Base-by-base conservation (phyloP, 2,113 vertebrate species). In the Glaucidium brasilianum region DNA sequence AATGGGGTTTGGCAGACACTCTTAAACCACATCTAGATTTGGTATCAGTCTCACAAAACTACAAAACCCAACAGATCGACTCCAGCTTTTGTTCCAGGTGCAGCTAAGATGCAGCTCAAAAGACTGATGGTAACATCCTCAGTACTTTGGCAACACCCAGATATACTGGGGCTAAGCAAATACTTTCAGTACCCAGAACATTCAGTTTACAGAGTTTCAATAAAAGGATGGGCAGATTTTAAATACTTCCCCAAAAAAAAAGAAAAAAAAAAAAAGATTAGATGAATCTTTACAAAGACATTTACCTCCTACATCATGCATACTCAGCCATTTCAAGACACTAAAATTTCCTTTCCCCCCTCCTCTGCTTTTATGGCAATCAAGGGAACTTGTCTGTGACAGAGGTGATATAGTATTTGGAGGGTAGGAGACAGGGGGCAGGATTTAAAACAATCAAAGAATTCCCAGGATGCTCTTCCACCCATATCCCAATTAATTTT, bases 381-480 rank as follows among this genome's bases (percentile, higher is more conserved):
- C 76, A n/a, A 75, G 75, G 68, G 67, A 93, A 62, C 34, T 53
- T 29, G 5, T 20, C 16, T 56, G 25, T 82, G 77, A 49, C 30
- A 72, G 77, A 68, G 49, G 49, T 91, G 49, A 89, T 84, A 16
- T 25, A 94, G 47, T 60, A 88, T 78, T 90, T 41, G 77, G 29
- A 67, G 52, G 41, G 41, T 43, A 66, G 45, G 37, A 88, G n/a
- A 21, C 45, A 27, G 27, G 52, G 59, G 45, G 15, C 63, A 81
- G 64, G 80, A 86, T 52, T 91, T 89, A 78, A 96, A 96, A 72
- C 52, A 84, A 78, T 45, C 59, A 86, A 53, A 96, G 63, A 78
- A 93, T 80, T 91, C 82, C 79, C 85, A 60, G 16, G 22, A 67
- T 80, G 41, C 25, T 90, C 27, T 90, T 94, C 60, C 56, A 86